These are phyloP conservation scores for Gymnarchus niloticus DNA, from an alignment of 2,113 vertebrate genomes.

Conservation along the genomic window DNA sequence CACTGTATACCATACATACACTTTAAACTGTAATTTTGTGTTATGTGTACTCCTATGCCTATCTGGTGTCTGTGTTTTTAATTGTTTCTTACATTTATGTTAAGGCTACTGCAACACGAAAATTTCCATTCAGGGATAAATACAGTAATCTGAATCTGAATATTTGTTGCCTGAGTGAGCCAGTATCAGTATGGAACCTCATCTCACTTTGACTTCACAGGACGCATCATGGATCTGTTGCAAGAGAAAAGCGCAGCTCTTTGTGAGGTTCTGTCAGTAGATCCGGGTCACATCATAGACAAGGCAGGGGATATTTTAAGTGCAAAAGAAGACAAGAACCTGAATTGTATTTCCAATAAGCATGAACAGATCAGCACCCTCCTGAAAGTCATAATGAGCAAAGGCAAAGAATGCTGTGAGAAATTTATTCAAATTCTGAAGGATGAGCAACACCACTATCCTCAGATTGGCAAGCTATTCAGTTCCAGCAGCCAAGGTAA, in stretches of 20 bases:
- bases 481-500: conserved; percentile 12
- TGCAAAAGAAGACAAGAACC: neutral
- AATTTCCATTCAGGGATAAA: too few species aligned
- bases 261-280: neutral
- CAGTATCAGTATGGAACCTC: neutral
- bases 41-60: too few species aligned
- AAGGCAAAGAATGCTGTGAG: neutral
- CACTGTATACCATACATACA: too few species aligned
- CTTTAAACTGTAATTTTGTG: too few species aligned
- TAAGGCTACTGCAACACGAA: too few species aligned
- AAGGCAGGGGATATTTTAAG: conserved; percentile 5
- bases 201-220: neutral
- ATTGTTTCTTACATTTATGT: too few species aligned
- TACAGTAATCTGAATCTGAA: too few species aligned
- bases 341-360: neutral
- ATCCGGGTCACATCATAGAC: neutral
- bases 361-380: conserved; percentile 2
- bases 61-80: too few species aligned
- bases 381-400: conserved; percentile 12
- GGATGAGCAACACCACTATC: conserved; percentile 16
- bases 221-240: neutral
- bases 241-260: neutral
- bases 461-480: neutral
- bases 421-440: conserved; percentile 12
- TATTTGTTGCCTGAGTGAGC: neutral